Conservation (phyloP, 2,113 vertebrate genomes). For the Microcebus jonahi region DNA sequence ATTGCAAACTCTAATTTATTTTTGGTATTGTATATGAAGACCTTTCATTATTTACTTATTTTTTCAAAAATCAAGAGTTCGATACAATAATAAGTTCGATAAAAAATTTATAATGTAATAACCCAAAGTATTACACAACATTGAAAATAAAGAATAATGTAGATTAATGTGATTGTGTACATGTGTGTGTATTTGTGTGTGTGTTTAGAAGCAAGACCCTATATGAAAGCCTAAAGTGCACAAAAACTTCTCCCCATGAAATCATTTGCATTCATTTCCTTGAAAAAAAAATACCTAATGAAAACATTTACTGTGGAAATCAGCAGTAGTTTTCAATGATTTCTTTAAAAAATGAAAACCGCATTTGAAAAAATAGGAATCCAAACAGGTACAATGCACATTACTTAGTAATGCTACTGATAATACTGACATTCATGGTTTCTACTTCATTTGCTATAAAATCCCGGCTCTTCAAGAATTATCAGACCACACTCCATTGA, state of each 20-base stretch:
- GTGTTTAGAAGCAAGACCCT: neutral
- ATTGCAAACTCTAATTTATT: neutral
- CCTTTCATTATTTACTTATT: neutral
- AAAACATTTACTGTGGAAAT: neutral
- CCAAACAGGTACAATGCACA: neutral
- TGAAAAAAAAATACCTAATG: neutral
- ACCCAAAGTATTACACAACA: neutral
- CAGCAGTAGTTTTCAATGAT: neutral
- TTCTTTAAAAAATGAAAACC: neutral
- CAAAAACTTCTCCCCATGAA: neutral
- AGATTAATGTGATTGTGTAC: neutral
- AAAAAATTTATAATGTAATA: neutral
- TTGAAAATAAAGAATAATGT: neutral
- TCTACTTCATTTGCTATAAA: neutral
- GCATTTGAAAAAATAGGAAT: constrained; percentile 13
- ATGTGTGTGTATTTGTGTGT: neutral
- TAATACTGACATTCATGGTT: neutral
- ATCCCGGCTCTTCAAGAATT: neutral
- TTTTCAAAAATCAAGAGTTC: neutral
- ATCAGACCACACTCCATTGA: neutral
- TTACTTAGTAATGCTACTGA: neutral
- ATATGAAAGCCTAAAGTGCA: neutral
- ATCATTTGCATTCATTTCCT: neutral
- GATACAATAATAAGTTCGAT: neutral
- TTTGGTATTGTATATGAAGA: neutral